Conservation (phyloP, 2,888 invertebrate genomes). For the Harpalus rufipes region DNA sequence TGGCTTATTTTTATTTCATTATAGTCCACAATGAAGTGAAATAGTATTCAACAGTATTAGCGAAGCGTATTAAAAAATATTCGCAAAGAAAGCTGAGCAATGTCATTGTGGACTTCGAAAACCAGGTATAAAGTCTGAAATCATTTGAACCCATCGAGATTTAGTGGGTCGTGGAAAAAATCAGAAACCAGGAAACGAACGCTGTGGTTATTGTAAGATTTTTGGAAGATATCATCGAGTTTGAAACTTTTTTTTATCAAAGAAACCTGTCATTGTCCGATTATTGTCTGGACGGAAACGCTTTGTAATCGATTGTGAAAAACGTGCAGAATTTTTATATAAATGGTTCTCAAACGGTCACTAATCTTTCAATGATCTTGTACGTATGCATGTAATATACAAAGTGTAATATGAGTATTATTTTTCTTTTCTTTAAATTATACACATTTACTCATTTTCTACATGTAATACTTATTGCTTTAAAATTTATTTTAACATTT, state of each 20-base stretch:
- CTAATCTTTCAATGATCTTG: background rate
- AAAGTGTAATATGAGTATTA: no score
- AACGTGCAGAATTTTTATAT: conserved; percentile 9
- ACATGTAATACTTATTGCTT: no score
- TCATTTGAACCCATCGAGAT: conserved; percentile 51
- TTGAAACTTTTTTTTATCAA: conserved; percentile 59
- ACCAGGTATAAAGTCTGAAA: conserved; percentile 57
- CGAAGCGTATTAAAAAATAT: conserved; percentile 66
- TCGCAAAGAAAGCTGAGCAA: conserved; percentile 28
- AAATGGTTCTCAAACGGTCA: conserved; percentile 19
- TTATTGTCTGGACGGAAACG: conserved; percentile 33
- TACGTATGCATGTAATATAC: background rate
- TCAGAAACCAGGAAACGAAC: conserved; percentile 58
- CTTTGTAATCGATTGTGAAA: conserved; percentile 40
- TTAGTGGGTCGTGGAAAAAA: conserved; percentile 39
- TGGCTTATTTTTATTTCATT: conserved; percentile 61
- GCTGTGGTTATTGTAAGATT: conserved; percentile 59
- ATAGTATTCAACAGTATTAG: conserved; percentile 46
- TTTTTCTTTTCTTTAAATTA: no score
- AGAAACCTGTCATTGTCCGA: conserved; percentile 56
- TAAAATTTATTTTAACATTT: no score
- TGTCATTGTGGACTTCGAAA: conserved; percentile 59
- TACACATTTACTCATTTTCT: no score
- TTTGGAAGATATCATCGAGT: conserved; percentile 61
- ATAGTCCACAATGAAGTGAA: conserved; percentile 49